Evolutionary conservation across 2,797 vertebrate genomes (phyloP), one percentile per base, ranked within the genome.

Genomic region (Trachops cirrhosus): DNA sequence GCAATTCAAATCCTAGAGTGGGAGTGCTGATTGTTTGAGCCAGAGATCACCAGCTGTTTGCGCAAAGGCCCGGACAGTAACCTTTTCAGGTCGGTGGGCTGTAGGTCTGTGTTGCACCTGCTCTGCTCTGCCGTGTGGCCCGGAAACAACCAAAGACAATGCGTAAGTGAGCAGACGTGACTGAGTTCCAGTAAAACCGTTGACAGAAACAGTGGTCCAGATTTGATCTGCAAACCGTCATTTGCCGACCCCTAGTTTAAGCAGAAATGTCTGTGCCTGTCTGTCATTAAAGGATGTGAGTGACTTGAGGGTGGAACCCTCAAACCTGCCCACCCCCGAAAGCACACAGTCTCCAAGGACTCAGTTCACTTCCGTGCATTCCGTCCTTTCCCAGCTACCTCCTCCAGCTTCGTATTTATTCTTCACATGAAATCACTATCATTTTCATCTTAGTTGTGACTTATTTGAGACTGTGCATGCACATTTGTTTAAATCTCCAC

Each of bases 361-460:
- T 85, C 3, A 0, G 59, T n/a, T 48, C 0, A 0, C 24, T n/a
- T n/a, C 21, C 34, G 6, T 12, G 26, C 32, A 1, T 52, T 8
- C 32, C 9, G 1, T 11, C 24, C 6, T 67, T 8, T n/a, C 4
- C 2, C 1, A 0, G 73, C 71, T 57, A 8, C 57, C 29, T n/a
- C 11, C 39, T 75, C 19, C 19, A 22, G 11, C 22, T 18, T 29
- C 34, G 9, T 34, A 5, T 37, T 92, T 37, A 4, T 67, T 41
- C 82, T 59, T 89, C 22, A 29, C 41, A 4, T 10, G 34, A 96
- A 96, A 94, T 87, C 67, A 9, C 37, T 39, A 57, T 73, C 34
- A 10, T 44, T 78, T 73, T 37, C n/a, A 29, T 82, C 39, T 80
- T 70, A 24, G 48, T 39, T 18, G 24, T 24, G n/a, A 85, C 46